phyloP scores from a whole-genome alignment of 2,797 vertebrate species.

The Pelodytes ibericus region DNA sequence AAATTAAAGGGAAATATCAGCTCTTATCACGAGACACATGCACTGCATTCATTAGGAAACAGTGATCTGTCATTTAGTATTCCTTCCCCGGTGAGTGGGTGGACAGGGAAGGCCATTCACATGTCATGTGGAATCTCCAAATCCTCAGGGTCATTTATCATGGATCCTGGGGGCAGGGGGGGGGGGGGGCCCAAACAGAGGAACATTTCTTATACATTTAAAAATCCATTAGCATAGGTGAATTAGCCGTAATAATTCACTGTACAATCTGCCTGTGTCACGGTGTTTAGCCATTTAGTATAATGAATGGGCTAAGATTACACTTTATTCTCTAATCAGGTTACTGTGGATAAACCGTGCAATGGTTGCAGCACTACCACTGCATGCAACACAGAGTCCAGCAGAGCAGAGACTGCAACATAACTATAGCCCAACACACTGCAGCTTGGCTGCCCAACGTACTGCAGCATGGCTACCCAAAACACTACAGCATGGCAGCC shows the following conservation, averaged over 20 bases:
- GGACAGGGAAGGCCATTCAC: conserved; percentile 17
- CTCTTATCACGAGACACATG: conserved; percentile 57
- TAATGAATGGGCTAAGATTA: conserved; percentile 18
- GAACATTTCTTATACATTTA: conserved; percentile 21
- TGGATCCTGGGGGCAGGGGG: background rate
- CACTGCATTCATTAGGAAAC: conserved; percentile 43
- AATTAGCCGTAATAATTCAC: conserved; percentile 35
- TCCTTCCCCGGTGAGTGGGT: conserved; percentile 42
- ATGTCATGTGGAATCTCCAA: conserved; percentile 15
- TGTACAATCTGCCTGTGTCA: conserved; percentile 1
- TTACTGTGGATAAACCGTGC: background rate
- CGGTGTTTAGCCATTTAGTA: conserved; percentile 24
- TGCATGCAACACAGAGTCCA: too few relatives aligned
- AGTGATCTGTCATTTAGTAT: conserved; percentile 46
- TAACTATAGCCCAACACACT: too few relatives aligned
- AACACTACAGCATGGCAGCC: too few relatives aligned
- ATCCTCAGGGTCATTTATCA: conserved; percentile 27
- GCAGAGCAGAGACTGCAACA: too few relatives aligned
- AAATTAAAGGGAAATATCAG: conserved; percentile 25
- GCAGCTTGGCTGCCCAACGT: too few relatives aligned
- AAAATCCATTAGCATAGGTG: conserved; percentile 7
- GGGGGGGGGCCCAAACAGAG: background rate
- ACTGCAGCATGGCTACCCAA: too few relatives aligned
- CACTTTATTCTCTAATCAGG: conserved; percentile 29
- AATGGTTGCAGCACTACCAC: too few relatives aligned